Percentiles rank a stretch among this genome's conserved stretches.
These are phyloP conservation scores for Gasterosteus nipponicus DNA, from an alignment of 2,113 vertebrate species.

Conservation along the genomic window DNA sequence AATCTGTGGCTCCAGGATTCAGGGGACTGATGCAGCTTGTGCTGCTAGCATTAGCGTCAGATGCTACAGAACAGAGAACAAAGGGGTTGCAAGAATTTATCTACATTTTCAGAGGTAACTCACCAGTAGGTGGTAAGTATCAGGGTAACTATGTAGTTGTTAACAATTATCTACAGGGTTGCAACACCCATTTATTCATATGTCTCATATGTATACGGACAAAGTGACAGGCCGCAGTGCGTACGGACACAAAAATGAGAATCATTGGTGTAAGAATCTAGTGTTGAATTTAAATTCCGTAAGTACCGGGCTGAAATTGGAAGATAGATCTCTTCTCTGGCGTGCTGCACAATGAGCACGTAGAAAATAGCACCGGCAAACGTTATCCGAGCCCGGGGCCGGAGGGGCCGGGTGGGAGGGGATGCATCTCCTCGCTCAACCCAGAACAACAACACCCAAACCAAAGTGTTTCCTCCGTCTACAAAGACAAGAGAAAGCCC, in stretches of 20 bases:
- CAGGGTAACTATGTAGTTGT: not conserved
- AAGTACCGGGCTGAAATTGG: slow-evolving; percentile 13
- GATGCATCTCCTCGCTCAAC: slow-evolving; percentile 36
- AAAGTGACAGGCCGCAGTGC: too few relatives aligned
- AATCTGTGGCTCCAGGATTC: not conserved
- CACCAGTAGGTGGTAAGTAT: not conserved
- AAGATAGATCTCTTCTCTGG: not conserved
- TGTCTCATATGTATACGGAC: not conserved
- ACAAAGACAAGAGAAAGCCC: slow-evolving; percentile 40
- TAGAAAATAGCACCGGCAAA: slow-evolving; percentile 18
- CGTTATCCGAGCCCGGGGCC: slow-evolving; percentile 42
- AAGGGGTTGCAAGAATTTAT: not conserved
- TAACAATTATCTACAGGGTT: not conserved
- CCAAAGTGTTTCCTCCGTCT: slow-evolving; percentile 38
- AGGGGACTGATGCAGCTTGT: too few relatives aligned
- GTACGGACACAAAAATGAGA: not conserved
- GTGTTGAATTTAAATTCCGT: slow-evolving; percentile 9
- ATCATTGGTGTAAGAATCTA: not conserved
- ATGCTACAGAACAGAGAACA: not conserved
- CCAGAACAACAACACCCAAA: slow-evolving; percentile 32
- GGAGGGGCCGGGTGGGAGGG: not conserved
- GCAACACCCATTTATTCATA: not conserved
- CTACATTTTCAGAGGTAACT: not conserved
- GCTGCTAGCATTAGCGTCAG: not conserved
- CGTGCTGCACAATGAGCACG: not conserved